These are phyloP conservation scores for Syncerus caffer DNA, from an alignment of 2,797 vertebrate species.

Conservation along the genomic window DNA sequence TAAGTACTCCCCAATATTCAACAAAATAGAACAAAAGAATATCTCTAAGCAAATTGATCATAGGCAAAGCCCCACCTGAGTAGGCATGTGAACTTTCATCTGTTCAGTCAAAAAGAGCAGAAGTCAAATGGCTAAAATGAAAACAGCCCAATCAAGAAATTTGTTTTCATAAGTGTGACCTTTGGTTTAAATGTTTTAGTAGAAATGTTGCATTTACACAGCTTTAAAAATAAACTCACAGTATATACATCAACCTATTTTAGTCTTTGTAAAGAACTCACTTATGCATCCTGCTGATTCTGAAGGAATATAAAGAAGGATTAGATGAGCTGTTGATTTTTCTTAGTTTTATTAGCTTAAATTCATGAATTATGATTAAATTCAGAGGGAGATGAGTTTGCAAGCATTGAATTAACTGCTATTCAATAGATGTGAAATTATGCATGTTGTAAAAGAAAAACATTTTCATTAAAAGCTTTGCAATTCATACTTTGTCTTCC, in stretches of 20 bases:
- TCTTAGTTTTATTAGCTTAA: neutral
- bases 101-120: neutral
- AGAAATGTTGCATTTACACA: neutral
- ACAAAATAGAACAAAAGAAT: neutral
- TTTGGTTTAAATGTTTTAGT: neutral
- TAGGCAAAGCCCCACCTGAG: neutral
- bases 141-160: neutral
- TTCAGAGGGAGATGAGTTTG: neutral
- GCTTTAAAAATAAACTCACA: neutral
- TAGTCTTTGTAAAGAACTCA: neutral
- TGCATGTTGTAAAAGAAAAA: neutral
- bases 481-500: neutral
- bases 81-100: neutral
- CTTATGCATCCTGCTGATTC: neutral
- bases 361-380: neutral
- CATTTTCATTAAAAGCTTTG: slow-evolving; percentile 36
- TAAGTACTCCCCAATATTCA: neutral
- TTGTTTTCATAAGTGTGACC: neutral
- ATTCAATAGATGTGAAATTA: neutral
- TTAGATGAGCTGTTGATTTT: neutral
- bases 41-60: neutral
- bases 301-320: neutral
- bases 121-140: neutral
- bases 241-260: neutral
- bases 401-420: neutral